These are phyloP conservation scores for Setipinna tenuifilis DNA, from an alignment of 2,797 vertebrate genomes.

Conservation along the genomic window DNA sequence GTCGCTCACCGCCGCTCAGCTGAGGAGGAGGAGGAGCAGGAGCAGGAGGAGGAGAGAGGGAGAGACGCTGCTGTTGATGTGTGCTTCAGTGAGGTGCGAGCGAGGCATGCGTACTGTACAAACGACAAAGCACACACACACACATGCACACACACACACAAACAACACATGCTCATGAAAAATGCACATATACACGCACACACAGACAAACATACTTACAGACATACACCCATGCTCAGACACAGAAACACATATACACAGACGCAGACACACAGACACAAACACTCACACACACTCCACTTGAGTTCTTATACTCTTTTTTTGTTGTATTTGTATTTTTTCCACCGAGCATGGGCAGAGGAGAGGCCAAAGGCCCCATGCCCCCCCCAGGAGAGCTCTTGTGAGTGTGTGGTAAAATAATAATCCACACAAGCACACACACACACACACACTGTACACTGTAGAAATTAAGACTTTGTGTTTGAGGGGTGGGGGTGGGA, in stretches of 20 bases:
- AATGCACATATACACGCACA: neutral
- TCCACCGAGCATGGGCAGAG: too few species aligned
- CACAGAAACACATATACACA: neutral
- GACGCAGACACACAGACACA: neutral
- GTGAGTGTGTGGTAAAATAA: too few species aligned
- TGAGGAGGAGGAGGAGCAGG: conserved; percentile 60
- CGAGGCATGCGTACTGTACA: neutral
- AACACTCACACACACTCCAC: neutral
- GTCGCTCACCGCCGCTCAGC: conserved; percentile 64
- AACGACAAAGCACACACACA: neutral
- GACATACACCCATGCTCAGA: neutral
- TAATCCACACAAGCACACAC: neutral
- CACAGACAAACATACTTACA: neutral
- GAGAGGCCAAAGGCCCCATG: too few species aligned
- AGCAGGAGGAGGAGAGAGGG: conserved; percentile 50
- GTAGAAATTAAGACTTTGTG: neutral
- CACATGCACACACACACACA: neutral
- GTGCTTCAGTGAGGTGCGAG: neutral
- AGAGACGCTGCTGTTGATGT: neutral
- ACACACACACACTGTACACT: neutral
- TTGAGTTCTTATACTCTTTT: too few species aligned
- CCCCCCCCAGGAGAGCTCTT: too few species aligned
- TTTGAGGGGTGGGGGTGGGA: neutral
- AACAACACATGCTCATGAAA: neutral
- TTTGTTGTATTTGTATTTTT: too few species aligned